Evolutionary conservation across 2,888 invertebrate species (phyloP).

Genomic region (Selenia dentaria): DNA sequence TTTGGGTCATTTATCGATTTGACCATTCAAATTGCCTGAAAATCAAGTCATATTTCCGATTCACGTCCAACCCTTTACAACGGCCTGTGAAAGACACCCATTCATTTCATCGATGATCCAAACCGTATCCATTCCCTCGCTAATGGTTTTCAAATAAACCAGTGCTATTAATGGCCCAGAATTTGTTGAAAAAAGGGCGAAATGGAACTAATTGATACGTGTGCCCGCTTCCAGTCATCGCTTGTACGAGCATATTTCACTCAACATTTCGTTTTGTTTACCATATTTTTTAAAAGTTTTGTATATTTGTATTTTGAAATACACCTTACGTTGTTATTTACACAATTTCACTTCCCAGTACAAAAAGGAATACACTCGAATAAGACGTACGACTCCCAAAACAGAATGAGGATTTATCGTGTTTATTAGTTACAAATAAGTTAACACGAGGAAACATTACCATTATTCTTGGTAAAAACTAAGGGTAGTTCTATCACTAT

Average conservation of each 20-base stretch:
- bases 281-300: neutral
- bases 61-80: conserved; percentile 52
- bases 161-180: conserved; percentile 60
- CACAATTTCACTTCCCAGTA: too few species aligned
- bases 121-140: conserved; percentile 60
- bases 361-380: too few species aligned
- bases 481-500: too few species aligned
- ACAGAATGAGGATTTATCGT: too few species aligned
- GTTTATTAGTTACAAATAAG: too few species aligned
- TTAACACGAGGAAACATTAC: too few species aligned
- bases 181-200: conserved; percentile 56
- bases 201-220: conserved; percentile 59
- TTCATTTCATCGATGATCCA: conserved; percentile 65
- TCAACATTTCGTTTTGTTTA: conserved; percentile 3
- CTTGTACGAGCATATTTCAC: conserved; percentile 6
- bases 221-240: conserved; percentile 15
- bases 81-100: conserved; percentile 61
- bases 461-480: too few species aligned
- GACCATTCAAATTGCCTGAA: conserved; percentile 34
- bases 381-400: too few species aligned
- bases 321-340: too few species aligned
- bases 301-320: neutral
- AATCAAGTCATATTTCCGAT: conserved; percentile 51
- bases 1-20: conserved; percentile 31
- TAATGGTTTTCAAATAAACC: conserved; percentile 78